Conservation (phyloP, 2,797 vertebrate genomes). For the Chloroceryle amazona region DNA sequence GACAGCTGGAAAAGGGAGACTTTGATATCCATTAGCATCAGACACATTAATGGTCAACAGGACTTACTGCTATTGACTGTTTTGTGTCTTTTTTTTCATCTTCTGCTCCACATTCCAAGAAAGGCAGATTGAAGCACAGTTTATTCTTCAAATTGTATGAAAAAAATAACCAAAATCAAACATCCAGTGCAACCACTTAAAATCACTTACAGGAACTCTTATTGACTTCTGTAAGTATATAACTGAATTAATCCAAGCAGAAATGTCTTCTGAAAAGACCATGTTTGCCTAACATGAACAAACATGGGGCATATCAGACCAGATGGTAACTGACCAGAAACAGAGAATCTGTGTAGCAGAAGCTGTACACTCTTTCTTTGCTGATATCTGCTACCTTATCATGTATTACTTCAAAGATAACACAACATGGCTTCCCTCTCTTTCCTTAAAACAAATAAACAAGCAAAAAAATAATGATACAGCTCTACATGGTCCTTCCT, state of each 20-base stretch:
- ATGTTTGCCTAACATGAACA: background rate
- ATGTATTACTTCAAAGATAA: background rate
- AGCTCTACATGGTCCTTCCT: background rate
- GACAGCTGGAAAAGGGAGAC: background rate
- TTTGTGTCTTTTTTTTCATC: background rate
- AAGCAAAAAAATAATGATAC: too few relatives aligned
- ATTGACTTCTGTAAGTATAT: background rate
- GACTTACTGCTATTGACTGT: background rate
- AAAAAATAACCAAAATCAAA: background rate
- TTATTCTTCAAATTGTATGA: background rate
- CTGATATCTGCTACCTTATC: background rate
- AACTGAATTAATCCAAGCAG: background rate
- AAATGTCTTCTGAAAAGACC: background rate
- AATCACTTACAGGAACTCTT: background rate
- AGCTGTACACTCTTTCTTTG: background rate
- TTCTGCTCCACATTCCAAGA: background rate
- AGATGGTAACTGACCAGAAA: background rate
- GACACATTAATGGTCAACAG: background rate
- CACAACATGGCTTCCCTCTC: background rate
- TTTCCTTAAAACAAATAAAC: too few relatives aligned
- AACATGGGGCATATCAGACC: background rate
- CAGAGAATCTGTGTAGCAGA: background rate
- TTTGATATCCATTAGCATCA: background rate
- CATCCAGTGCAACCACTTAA: background rate
- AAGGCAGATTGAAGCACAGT: background rate